Conservation (phyloP, 2,888 invertebrate species). For the Hemistola chrysoprasaria region DNA sequence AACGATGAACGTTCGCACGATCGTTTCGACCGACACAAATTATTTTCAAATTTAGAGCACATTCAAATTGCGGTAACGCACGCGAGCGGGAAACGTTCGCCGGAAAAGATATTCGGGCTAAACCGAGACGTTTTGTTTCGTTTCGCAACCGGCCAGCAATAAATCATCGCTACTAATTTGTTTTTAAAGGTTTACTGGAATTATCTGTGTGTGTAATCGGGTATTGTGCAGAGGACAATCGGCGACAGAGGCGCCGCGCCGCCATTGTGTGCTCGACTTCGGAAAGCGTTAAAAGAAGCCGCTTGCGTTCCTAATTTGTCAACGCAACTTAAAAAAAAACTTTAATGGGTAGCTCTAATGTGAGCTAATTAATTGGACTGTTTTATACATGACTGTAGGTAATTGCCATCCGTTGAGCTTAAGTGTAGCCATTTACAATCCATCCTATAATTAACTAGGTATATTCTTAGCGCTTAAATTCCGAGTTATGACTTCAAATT, state of each 20-base stretch:
- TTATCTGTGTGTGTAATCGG: conserved; percentile 73
- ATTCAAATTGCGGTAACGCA: conserved; percentile 77
- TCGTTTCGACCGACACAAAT: conserved; percentile 55
- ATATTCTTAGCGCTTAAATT: conserved; percentile 22
- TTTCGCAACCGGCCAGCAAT: conserved; percentile 71
- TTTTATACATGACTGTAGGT: conserved; percentile 47
- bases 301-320: conserved; percentile 66
- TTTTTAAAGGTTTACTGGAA: conserved; percentile 79
- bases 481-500: conserved; percentile 16
- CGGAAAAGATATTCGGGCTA: conserved; percentile 63
- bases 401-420: conserved; percentile 49
- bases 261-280: conserved; percentile 50
- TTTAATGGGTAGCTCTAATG: conserved; percentile 60
- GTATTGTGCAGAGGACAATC: conserved; percentile 69
- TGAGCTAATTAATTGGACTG: conserved; percentile 69
- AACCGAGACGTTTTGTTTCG: conserved; percentile 44
- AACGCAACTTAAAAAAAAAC: conserved; percentile 52
- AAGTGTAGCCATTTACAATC: conserved; percentile 45
- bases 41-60: conserved; percentile 80
- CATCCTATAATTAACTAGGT: conserved; percentile 29
- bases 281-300: conserved; percentile 55
- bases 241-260: conserved; percentile 45
- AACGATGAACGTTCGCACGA: conserved; percentile 50
- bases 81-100: conserved; percentile 70
- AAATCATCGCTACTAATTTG: conserved; percentile 81